Evolutionary conservation across 2,113 vertebrate species (phyloP).

Genomic region (Ploceus nigricollis): DNA sequence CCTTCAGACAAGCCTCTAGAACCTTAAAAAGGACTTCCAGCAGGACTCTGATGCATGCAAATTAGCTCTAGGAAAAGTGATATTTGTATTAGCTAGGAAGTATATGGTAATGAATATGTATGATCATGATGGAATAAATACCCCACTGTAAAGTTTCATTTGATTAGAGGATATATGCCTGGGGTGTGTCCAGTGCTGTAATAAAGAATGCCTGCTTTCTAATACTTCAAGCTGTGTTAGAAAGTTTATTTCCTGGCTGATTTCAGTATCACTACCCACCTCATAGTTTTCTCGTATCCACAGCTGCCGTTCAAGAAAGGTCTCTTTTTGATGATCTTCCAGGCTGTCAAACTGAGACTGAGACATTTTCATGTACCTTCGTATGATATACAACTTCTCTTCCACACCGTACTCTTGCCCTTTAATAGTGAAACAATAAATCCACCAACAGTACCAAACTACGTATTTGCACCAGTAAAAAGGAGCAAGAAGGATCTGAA

Average conservation of each 20-base stretch:
- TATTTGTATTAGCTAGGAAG: neutral
- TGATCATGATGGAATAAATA: neutral
- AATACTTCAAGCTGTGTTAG: neutral
- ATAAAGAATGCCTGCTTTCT: neutral
- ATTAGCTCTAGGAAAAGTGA: neutral
- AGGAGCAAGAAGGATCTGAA: conserved; percentile 87
- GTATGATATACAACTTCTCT: conserved; percentile 92
- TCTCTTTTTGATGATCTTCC: conserved; percentile 81
- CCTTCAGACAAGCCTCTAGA: neutral
- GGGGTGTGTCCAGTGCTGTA: neutral
- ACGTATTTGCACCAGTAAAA: conserved; percentile 83
- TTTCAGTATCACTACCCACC: conserved; percentile 66
- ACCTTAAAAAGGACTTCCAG: neutral
- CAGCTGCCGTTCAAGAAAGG: conserved; percentile 84
- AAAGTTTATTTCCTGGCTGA: neutral
- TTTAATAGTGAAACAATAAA: conserved; percentile 89
- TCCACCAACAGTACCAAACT: conserved; percentile 85
- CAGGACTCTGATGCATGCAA: fast-evolving
- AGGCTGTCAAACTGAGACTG: conserved; percentile 92
- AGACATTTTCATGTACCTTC: conserved; percentile 93
- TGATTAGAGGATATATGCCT: neutral
- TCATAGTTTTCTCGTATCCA: conserved; percentile 94
- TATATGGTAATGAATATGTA: neutral
- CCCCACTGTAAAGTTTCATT: neutral
- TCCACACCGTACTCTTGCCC: conserved; percentile 87